Evolutionary conservation across 2,797 vertebrate species (phyloP).

Genomic region (Sebastes kiyomatsui): DNA sequence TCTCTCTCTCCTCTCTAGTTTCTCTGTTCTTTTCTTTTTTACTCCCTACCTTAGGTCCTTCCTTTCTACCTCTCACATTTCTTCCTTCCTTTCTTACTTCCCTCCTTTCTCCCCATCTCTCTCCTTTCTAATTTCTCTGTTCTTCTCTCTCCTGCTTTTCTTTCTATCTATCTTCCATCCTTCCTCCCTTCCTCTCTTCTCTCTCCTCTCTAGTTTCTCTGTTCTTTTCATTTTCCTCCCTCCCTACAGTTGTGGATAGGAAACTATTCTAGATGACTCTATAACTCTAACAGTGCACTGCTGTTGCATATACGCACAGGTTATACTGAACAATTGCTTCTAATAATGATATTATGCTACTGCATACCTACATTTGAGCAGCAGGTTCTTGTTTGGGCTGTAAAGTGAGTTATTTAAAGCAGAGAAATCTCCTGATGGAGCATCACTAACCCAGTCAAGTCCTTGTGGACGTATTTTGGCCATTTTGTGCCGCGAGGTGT

Average conservation of each 20-base stretch:
- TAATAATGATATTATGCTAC: not conserved
- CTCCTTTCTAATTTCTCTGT: no score
- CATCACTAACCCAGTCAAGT: not conserved
- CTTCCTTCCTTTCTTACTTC: no score
- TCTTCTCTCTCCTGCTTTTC: no score
- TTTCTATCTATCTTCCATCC: not conserved
- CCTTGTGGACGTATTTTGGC: not conserved
- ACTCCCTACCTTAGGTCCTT: no score
- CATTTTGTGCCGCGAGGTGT: not conserved
- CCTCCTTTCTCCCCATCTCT: no score
- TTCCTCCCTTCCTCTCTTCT: no score
- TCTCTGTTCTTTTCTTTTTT: no score
- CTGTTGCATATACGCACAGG: no score
- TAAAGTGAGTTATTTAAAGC: conserved; percentile 16
- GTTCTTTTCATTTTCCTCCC: no score
- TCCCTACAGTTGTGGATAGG: not conserved
- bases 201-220: no score
- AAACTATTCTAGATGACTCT: not conserved
- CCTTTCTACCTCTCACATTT: no score
- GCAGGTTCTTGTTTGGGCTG: not conserved
- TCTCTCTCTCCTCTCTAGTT: no score
- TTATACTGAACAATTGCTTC: not conserved
- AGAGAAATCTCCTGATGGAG: not conserved
- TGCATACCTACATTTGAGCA: not conserved
- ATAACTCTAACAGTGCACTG: not conserved